phyloP scores from a whole-genome alignment of 2,113 vertebrate genomes.

The Heterocephalus glaber region DNA sequence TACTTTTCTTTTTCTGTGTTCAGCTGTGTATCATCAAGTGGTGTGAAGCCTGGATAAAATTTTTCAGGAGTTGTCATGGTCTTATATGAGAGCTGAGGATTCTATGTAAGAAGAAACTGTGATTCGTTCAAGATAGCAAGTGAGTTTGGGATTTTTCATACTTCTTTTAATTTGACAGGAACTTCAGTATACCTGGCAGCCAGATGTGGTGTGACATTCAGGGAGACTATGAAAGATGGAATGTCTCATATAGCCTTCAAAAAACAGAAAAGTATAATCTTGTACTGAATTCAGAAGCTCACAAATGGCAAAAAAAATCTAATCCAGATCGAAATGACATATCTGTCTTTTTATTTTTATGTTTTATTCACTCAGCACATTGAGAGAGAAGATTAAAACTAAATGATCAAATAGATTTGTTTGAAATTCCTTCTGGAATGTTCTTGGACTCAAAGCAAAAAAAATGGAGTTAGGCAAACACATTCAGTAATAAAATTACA shows the following conservation, averaged over 20 bases:
- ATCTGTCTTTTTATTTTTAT: not conserved
- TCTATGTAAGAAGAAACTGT: not conserved
- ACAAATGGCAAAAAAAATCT: not conserved
- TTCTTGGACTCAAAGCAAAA: conserved; percentile 27
- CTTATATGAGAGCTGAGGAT: not conserved
- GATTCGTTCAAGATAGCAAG: not conserved
- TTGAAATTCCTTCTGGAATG: conserved; percentile 36
- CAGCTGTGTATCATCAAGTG: not conserved
- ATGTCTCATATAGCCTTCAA: not conserved
- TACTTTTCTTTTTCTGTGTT: not conserved
- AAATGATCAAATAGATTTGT: not conserved
- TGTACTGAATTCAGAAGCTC: not conserved
- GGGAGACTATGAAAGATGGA: not conserved
- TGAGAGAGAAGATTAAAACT: not conserved
- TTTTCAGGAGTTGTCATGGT: not conserved
- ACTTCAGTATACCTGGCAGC: not conserved
- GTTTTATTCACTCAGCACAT: conserved; percentile 1
- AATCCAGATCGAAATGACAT: not conserved
- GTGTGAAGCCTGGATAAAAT: not conserved
- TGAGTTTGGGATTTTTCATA: not conserved
- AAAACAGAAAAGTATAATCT: not conserved
- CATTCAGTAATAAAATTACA: not conserved
- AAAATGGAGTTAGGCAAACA: not conserved
- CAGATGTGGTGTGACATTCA: not conserved
- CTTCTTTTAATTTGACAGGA: not conserved